These are phyloP conservation scores for Epizoanthus ramosus DNA, from an alignment of 92 coral and sea anemone species.

Conservation along the genomic window DNA sequence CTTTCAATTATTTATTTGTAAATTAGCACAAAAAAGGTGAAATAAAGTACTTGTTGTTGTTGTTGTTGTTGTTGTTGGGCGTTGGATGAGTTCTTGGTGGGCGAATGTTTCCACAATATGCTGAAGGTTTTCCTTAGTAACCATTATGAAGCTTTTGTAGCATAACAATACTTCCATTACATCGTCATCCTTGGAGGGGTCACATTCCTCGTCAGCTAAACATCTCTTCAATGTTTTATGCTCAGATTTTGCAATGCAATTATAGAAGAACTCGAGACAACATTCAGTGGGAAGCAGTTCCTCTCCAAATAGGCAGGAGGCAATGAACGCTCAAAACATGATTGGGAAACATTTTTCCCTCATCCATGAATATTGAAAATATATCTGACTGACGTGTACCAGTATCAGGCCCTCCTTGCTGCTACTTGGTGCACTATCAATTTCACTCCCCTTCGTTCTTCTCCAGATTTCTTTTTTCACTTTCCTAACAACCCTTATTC, in stretches of 20 bases:
- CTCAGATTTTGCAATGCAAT: slow-evolving; percentile 47
- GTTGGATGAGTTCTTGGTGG: no score
- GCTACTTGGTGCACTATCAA: no score
- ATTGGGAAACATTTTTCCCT: slow-evolving; percentile 43
- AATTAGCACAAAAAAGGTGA: no score
- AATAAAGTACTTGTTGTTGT: no score
- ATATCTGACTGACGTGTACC: no score
- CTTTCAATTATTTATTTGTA: no score
- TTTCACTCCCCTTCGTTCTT: no score
- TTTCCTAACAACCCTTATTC: no score
- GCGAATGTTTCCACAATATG: no score
- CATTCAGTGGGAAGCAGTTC: slow-evolving; percentile 37
- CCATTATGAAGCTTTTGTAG: slow-evolving; percentile 51
- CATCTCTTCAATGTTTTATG: slow-evolving; percentile 42
- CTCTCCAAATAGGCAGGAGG: slow-evolving; percentile 44
- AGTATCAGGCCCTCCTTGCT: no score
- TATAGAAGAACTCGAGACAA: slow-evolving; percentile 35
- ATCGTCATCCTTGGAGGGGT: slow-evolving; percentile 53
- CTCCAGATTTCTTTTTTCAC: no score
- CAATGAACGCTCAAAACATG: slow-evolving; percentile 47
- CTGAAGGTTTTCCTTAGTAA: slow-evolving; percentile 46
- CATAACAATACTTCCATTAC: slow-evolving; percentile 42
- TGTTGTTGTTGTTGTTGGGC: no score
- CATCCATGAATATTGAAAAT: slow-evolving; percentile 37
- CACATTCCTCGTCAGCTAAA: slow-evolving; percentile 42